Evolutionary conservation across 2,888 invertebrate species (phyloP).

Genomic region (Pseudeuparius sepicola): DNA sequence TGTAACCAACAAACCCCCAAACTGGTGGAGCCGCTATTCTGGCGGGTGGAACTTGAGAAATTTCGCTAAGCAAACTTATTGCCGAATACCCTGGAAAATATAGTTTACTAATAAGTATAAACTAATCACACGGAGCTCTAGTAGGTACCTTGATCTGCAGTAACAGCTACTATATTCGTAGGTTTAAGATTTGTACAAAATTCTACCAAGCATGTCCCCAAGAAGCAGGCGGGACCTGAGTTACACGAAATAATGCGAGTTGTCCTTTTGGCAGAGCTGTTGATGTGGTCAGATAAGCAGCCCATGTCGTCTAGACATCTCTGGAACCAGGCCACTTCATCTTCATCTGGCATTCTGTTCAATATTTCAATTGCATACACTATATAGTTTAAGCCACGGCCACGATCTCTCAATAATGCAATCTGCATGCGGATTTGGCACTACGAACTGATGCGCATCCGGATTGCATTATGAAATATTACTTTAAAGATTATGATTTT

Average conservation of each 20-base stretch:
- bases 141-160: conserved; percentile 49
- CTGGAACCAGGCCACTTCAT: conserved; percentile 27
- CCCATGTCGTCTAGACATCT: conserved; percentile 35
- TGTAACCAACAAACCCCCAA: conserved; percentile 52
- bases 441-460: too few species aligned
- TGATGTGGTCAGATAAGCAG: conserved; percentile 42
- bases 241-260: conserved; percentile 46
- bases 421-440: too few species aligned
- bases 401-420: too few species aligned
- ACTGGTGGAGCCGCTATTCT: conserved; percentile 51
- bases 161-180: conserved; percentile 47
- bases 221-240: conserved; percentile 47
- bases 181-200: conserved; percentile 36
- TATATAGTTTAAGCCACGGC: too few species aligned
- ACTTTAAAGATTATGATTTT: too few species aligned
- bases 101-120: neutral
- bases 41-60: conserved; percentile 40
- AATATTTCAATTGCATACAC: conserved; percentile 3
- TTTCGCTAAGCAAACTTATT: conserved; percentile 34
- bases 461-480: too few species aligned
- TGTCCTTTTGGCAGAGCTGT: conserved; percentile 40
- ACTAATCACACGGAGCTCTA: conserved; percentile 31
- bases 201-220: conserved; percentile 43
- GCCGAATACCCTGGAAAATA: conserved; percentile 8
- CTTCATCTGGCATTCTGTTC: conserved; percentile 27